These are phyloP conservation scores for Deroplatys truncata DNA, from an alignment of 2,888 invertebrate genomes.

Conservation along the genomic window DNA sequence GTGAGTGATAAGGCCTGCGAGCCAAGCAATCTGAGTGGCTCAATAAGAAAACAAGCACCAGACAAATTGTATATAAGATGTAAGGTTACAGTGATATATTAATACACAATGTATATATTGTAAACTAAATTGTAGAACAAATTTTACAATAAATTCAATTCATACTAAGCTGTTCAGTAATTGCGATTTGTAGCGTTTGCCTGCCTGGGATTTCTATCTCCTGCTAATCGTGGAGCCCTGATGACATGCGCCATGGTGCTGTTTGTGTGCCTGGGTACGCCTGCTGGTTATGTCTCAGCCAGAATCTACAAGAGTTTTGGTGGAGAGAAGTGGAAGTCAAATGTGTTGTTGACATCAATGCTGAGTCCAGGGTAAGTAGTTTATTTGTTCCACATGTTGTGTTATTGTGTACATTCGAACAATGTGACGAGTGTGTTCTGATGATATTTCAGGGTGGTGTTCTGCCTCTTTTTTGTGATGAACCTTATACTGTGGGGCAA, in stretches of 20 bases:
- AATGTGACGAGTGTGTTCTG: background rate
- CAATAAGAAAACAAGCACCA: too few species aligned
- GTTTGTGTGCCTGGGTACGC: slow-evolving; percentile 94
- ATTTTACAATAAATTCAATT: too few species aligned
- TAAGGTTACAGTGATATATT: too few species aligned
- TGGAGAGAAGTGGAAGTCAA: slow-evolving; percentile 97
- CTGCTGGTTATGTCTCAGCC: slow-evolving; percentile 95
- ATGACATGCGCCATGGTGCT: slow-evolving; percentile 98
- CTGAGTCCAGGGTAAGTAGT: slow-evolving; percentile 90
- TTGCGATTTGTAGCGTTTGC: slow-evolving; percentile 71
- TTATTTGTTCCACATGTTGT: background rate
- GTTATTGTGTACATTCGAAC: background rate
- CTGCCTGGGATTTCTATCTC: slow-evolving; percentile 97
- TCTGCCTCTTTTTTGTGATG: slow-evolving; percentile 95
- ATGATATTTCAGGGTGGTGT: slow-evolving; percentile 60
- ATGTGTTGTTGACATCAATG: slow-evolving; percentile 93
- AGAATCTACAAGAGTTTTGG: slow-evolving; percentile 98
- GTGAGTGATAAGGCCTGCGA: too few species aligned
- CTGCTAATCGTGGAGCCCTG: slow-evolving; percentile 95
- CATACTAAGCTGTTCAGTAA: too few species aligned
- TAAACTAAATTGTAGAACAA: too few species aligned
- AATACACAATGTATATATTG: too few species aligned
- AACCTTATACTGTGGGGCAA: slow-evolving; percentile 95
- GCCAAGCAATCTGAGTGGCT: too few species aligned
- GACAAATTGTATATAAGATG: too few species aligned